phyloP scores from a whole-genome alignment of 2,113 vertebrate species.

The Proteles cristata region DNA sequence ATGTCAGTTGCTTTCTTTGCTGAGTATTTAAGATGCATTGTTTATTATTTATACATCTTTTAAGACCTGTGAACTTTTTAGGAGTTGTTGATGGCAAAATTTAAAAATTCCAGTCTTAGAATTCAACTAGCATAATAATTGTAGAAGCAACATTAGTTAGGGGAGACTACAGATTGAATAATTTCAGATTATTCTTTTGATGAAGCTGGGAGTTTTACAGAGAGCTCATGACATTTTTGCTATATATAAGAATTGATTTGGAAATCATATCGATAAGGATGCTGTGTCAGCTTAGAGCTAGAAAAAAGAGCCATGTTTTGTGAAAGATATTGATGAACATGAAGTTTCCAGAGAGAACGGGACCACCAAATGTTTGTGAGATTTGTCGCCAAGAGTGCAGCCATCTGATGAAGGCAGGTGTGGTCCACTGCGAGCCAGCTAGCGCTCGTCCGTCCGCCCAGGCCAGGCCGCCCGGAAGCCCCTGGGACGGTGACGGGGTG shows the following conservation, averaged over 20 bases:
- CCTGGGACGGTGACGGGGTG: background rate
- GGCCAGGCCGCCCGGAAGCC: background rate
- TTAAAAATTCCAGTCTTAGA: background rate
- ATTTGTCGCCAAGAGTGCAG: background rate
- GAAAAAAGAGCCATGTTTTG: background rate
- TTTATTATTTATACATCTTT: background rate
- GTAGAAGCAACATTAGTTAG: background rate
- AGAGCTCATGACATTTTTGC: constrained; percentile 38
- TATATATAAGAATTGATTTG: constrained; percentile 10
- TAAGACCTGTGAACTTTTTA: background rate
- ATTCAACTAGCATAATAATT: constrained; percentile 16
- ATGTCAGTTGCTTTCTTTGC: background rate
- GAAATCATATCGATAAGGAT: constrained; percentile 37
- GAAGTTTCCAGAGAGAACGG: constrained; percentile 16
- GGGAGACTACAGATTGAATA: background rate
- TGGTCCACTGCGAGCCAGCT: background rate
- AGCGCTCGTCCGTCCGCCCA: background rate
- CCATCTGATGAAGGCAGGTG: background rate
- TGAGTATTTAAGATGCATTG: background rate
- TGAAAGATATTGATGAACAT: constrained; percentile 1
- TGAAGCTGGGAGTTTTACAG: background rate
- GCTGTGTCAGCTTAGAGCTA: constrained; percentile 29
- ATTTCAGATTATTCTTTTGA: constrained; percentile 15
- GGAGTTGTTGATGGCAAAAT: background rate
- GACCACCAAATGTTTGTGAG: background rate